Evolutionary conservation across 2,888 invertebrate genomes (phyloP).

Genomic region (Sipha maydis): DNA sequence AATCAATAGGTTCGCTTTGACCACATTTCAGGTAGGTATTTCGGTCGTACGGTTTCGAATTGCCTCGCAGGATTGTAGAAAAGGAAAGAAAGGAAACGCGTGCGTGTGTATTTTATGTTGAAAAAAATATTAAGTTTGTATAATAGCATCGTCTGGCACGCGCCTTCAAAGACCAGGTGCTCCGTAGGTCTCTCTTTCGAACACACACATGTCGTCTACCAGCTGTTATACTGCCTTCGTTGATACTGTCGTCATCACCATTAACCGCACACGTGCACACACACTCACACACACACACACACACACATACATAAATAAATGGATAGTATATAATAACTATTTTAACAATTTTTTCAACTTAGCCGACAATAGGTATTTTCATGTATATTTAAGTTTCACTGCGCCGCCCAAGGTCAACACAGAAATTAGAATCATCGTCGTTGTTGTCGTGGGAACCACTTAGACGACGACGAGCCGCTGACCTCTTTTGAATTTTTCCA

Average conservation of each 20-base stretch:
- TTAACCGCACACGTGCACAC: neutral
- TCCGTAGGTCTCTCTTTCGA: constrained; percentile 2
- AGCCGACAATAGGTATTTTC: neutral
- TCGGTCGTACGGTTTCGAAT: constrained; percentile 17
- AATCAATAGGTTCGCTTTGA: constrained; percentile 50
- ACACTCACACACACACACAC: neutral
- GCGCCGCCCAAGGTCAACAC: constrained; percentile 29
- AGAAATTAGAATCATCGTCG: constrained; percentile 1
- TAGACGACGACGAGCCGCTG: neutral
- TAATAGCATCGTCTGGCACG: constrained; percentile 56
- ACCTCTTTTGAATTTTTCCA: constrained; percentile 29
- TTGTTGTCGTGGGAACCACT: constrained; percentile 34
- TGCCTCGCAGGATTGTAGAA: neutral
- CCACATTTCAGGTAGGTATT: constrained; percentile 34
- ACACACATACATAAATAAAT: neutral
- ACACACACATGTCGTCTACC: constrained; percentile 46
- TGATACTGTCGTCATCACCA: neutral
- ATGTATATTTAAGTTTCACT: neutral
- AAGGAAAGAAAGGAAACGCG: neutral
- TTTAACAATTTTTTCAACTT: neutral
- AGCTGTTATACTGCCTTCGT: constrained; percentile 37
- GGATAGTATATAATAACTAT: neutral
- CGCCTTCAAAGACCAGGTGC: constrained; percentile 59
- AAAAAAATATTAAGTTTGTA: constrained; percentile 13
- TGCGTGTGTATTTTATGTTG: neutral